Conservation (phyloP, 2,888 invertebrate genomes). For the Alitta virens region DNA sequence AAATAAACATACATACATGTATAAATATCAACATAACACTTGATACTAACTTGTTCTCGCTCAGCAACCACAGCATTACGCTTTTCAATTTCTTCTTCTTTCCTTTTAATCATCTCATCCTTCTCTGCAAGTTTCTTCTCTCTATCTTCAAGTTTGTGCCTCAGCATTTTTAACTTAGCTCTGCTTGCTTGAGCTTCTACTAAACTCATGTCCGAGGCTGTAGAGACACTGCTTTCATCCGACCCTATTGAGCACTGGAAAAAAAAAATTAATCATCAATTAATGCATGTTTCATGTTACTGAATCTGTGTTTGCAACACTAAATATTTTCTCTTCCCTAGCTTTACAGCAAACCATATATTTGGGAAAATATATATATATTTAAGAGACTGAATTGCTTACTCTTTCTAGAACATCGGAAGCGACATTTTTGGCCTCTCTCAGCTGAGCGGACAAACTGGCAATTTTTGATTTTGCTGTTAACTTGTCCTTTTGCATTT, state of each 20-base stretch:
- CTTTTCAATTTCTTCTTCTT: neutral
- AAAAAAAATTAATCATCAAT: neutral
- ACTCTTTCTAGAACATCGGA: slow-evolving; percentile 31
- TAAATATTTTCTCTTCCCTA: neutral
- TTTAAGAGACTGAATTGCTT: too few relatives aligned
- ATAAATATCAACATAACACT: too few relatives aligned
- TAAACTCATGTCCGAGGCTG: slow-evolving; percentile 17
- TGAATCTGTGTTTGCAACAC: neutral
- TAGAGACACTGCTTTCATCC: slow-evolving; percentile 26
- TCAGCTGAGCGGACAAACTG: slow-evolving; percentile 42
- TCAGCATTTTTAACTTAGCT: slow-evolving; percentile 49
- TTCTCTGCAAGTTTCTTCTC: slow-evolving; percentile 32
- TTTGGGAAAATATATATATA: too few relatives aligned
- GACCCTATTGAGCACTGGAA: slow-evolving; percentile 27
- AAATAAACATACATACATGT: too few relatives aligned
- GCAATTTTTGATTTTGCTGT: slow-evolving; percentile 56
- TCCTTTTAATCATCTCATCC: slow-evolving; percentile 31
- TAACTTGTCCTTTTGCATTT: slow-evolving; percentile 53
- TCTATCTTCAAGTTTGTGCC: slow-evolving; percentile 48
- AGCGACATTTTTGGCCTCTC: slow-evolving; percentile 36
- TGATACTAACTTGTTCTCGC: neutral
- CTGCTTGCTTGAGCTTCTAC: slow-evolving; percentile 15
- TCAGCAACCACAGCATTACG: neutral
- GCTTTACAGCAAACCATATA: neutral
- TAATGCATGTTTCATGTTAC: neutral